Base-by-base conservation (phyloP, 2,888 invertebrate species). In the Therioaphis trifolii region DNA sequence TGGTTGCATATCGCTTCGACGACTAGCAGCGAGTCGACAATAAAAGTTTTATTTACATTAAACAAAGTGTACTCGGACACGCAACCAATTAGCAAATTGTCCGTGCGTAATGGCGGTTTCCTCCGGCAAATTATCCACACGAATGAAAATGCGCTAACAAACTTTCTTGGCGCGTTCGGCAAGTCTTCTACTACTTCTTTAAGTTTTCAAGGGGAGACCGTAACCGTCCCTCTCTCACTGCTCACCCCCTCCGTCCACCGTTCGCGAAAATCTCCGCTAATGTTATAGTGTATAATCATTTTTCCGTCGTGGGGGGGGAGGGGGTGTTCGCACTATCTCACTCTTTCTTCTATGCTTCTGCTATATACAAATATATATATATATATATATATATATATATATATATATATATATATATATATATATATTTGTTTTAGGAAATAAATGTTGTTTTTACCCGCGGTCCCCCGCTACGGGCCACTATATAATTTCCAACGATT, bases 71-170 rank as follows among this genome's bases (percentile, higher is more conserved):
- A 43, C 58, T 43, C n/a, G 58, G 43, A 80, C 80, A 80, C 72
- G 80, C 71, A 15, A 80, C 80, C 80, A 80, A 80, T 72, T 72
- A 61, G 80, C 35, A 80, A 80, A 80, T 72, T 72, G 71, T 71
- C 80, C 58, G 80, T 71, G 61, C 46, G 71, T 58, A 71, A 71
- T 72, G 58, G 58, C 71, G 46, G 55, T 80, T 71, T 58, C 58
- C 43, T 61, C 58, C 46, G 80, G 46, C 49, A 18, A 55, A 71
- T 71, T 78, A 78, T 66, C 66, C 77, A 52, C 77, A 49, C 77
- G 77, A 78, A 66, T 66, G 29, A 18, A 66, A 77, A 77, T 21
- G 35, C 52, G 29, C 49, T 46, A 58, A 63, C n/a, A 46, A 63
- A 76, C 76, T 76, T 76, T 75, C 58, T 63, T 18, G 14, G 61